Evolutionary conservation across 2,797 vertebrate species (phyloP).

Genomic region (Cynopterus sphinx): DNA sequence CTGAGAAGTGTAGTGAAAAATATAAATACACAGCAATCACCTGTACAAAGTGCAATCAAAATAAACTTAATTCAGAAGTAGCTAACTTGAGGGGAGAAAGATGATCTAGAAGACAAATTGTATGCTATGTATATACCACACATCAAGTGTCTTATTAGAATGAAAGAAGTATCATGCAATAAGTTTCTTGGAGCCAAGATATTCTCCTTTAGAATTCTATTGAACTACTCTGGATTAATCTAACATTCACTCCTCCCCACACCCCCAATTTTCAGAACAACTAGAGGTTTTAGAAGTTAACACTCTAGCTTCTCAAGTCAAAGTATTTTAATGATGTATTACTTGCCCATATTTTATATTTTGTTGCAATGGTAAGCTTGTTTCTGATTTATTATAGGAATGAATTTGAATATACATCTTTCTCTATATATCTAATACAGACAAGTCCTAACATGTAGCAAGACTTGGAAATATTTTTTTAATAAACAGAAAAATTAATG

Average conservation of each 20-base stretch:
- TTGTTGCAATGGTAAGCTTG: not conserved
- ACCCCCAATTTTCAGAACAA: not conserved
- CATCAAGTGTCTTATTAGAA: not conserved
- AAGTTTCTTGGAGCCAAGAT: not conserved
- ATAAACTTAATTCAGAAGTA: not conserved
- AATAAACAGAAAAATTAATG: not conserved
- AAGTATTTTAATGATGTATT: not conserved
- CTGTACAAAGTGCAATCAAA: not conserved
- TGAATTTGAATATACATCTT: not conserved
- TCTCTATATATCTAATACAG: not conserved
- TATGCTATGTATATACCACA: no score
- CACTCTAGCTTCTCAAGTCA: not conserved
- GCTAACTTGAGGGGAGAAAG: not conserved
- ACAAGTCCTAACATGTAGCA: not conserved
- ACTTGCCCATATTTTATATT: not conserved
- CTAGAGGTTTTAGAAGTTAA: not conserved
- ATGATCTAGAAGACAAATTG: not conserved
- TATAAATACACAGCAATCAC: not conserved
- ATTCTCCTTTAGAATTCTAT: not conserved
- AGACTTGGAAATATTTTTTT: not conserved
- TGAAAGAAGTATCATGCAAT: not conserved
- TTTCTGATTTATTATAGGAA: not conserved
- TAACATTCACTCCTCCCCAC: not conserved
- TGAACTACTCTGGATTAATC: not conserved
- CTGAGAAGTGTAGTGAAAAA: not conserved